A percentile compares a stretch with the other conserved stretches of the same genome.
Evolutionary conservation across 2,113 vertebrate species (phyloP).

Genomic region (Panthera tigris): DNA sequence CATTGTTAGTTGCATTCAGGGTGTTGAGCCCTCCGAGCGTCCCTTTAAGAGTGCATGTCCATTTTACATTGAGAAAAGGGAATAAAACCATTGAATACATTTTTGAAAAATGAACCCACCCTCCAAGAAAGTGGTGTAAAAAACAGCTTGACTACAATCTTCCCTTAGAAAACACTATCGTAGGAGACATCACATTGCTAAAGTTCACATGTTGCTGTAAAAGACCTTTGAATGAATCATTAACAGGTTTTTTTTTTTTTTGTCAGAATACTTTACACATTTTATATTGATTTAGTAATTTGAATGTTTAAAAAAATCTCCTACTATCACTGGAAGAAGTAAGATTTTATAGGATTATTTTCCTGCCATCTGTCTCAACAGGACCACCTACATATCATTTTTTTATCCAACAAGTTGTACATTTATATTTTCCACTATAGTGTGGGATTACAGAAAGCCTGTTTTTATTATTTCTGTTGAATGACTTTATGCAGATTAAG

Average conservation of each 20-base stretch:
- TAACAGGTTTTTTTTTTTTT: background rate
- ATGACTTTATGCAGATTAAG: background rate
- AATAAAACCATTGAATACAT: background rate
- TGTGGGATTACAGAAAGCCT: background rate
- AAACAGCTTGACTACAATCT: background rate
- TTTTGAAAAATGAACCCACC: background rate
- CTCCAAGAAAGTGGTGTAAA: background rate
- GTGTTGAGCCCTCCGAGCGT: background rate
- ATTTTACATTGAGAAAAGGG: background rate
- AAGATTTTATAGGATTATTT: background rate
- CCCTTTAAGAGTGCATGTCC: background rate
- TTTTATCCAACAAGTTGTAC: background rate
- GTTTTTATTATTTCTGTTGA: slow-evolving; percentile 2
- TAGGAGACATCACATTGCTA: background rate
- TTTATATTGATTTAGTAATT: background rate
- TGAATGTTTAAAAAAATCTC: background rate
- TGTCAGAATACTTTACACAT: background rate
- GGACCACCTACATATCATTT: background rate
- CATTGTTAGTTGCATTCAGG: background rate
- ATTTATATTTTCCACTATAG: background rate
- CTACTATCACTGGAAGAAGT: background rate
- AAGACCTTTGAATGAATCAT: background rate
- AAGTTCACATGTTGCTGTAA: background rate
- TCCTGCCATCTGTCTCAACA: background rate
- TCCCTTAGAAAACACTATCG: background rate